Evolutionary conservation across 2,888 invertebrate genomes (phyloP).

Genomic region (Cataglyphis cursor): DNA sequence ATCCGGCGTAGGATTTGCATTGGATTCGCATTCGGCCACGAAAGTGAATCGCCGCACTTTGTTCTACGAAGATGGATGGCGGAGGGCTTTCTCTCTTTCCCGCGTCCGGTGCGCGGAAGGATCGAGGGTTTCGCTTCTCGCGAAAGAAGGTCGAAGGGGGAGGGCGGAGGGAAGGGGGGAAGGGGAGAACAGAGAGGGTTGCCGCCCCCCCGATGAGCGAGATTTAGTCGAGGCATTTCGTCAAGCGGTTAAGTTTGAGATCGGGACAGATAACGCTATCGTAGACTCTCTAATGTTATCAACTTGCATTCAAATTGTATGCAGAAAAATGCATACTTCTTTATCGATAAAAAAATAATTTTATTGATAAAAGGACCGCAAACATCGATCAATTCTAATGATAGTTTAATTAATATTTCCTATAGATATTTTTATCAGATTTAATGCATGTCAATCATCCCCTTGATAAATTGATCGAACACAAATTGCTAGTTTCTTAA

Average conservation of each 20-base stretch:
- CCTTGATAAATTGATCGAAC: background rate
- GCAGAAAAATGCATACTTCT: background rate
- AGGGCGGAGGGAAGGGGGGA: background rate
- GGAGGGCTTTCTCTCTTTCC: conserved; percentile 53
- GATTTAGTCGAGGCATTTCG: conserved; percentile 22
- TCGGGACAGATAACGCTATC: background rate
- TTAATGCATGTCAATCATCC: background rate
- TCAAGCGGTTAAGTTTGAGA: background rate
- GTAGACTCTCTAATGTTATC: conserved; percentile 9
- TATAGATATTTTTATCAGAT: background rate
- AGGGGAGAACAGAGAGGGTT: background rate
- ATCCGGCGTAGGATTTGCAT: conserved; percentile 79
- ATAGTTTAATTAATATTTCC: background rate
- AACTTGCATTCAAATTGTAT: background rate
- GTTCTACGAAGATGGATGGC: conserved; percentile 81
- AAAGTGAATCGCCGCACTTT: conserved; percentile 80
- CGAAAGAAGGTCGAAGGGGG: conserved; percentile 45
- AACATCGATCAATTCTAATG: background rate
- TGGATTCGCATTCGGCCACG: conserved; percentile 79
- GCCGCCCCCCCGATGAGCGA: conserved; percentile 13
- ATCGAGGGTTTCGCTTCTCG: conserved; percentile 58
- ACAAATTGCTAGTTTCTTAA: background rate
- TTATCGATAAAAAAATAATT: conserved; percentile 3
- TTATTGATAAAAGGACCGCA: background rate
- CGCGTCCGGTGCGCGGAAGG: conserved; percentile 61